These are phyloP conservation scores for Caerostris darwini DNA, from an alignment of 1,140 invertebrate species.

Conservation along the genomic window DNA sequence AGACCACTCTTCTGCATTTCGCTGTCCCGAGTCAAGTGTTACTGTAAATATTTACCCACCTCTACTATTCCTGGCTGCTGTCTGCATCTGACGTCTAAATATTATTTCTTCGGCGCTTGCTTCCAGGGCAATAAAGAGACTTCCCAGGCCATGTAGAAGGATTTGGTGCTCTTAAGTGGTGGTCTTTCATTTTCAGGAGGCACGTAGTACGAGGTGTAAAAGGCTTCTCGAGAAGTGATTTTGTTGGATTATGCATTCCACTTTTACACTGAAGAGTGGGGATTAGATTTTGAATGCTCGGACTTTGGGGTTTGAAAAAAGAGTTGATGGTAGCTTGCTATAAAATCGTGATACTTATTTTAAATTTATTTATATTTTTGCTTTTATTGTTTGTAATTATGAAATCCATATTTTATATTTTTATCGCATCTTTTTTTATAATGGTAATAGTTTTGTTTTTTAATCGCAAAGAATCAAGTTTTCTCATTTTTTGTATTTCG, in stretches of 20 bases:
- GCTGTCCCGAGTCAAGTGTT: background rate
- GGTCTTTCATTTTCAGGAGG: background rate
- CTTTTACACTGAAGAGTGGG: background rate
- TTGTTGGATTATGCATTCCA: background rate
- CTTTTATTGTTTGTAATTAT: no score
- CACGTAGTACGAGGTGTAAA: background rate
- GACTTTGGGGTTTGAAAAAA: background rate
- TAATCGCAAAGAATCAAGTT: no score
- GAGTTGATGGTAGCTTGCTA: no score
- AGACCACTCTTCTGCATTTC: background rate
- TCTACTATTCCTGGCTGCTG: slow-evolving; percentile 1
- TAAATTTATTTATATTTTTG: no score
- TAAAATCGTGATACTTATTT: no score
- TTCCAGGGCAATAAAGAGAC: background rate
- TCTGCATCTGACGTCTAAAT: slow-evolving; percentile 15
- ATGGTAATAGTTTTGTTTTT: no score
- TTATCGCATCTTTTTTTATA: no score
- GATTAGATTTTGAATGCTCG: background rate
- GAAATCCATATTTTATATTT: no score
- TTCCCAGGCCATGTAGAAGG: background rate
- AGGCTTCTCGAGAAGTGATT: background rate
- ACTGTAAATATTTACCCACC: slow-evolving; percentile 23
- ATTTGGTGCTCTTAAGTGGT: background rate
- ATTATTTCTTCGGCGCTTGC: background rate
- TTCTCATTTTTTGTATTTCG: no score